Evolutionary conservation across 2,888 invertebrate species (phyloP), one percentile per base, ranked within the genome.

Genomic region (Drosophila antonietae): DNA sequence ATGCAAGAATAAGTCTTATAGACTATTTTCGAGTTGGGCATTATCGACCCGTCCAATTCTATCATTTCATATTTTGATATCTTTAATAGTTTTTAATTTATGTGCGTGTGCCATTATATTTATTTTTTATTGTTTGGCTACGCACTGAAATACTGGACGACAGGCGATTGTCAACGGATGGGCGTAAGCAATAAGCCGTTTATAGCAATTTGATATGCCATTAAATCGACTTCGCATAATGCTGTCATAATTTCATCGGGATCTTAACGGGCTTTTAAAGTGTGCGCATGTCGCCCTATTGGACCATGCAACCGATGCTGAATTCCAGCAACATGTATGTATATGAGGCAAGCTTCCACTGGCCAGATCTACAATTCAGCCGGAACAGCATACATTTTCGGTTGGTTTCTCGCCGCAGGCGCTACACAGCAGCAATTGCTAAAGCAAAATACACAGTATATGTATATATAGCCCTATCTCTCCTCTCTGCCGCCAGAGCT

Each of bases 311-410:
- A 60, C 53, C 52, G 39, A 18, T 41, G 49, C 62, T 62, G 35
- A 20, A 66, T 20, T 47, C 53, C 46, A 31, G 14, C 53, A 20
- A 51, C 15, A 66, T 43, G 33, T 52, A 49, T 57, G 47, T 10
- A 35, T 35, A 37, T 53, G 60, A 56, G 74, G 67, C 70, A 52
- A 23, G 33, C 56, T 35, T 51, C 66, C 47, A 58, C 33, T 59
- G 62, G 64, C 62, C 61, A 77, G 81, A 87, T 81, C 84, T 81
- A 66, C 89, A 79, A 83, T 87, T 84, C 83, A 84, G 70, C 63
- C 81, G 84, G 87, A 88, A 77, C 87, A 81, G 68, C 87, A 84
- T 78, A 78, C 81, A 86, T 88, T 83, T 86, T 86, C 78, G 80
- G 89, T 86, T 67, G 75, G 67, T 75, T 83, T 67, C 39, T 69